phyloP scores from a whole-genome alignment of 2,888 invertebrate species.

The Neoaliturus tenellus region DNA sequence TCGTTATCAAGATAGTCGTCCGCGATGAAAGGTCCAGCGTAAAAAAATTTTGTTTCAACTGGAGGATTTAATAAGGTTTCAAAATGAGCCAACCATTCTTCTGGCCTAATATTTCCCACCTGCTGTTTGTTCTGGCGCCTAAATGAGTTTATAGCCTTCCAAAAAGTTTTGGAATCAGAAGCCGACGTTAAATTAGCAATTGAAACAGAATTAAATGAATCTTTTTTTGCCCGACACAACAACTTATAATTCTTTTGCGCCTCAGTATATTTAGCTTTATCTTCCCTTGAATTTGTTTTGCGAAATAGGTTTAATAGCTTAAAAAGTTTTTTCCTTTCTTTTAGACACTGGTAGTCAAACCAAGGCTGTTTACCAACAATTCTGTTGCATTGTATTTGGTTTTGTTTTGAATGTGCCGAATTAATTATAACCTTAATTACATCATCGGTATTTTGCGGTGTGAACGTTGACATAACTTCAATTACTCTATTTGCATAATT shows the following conservation, averaged over 20 bases:
- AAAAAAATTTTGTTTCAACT: background rate
- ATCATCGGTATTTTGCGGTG: background rate
- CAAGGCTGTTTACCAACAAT: background rate
- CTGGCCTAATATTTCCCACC: background rate
- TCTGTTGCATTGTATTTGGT: too few species aligned
- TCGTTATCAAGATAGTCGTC: background rate
- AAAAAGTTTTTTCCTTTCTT: background rate
- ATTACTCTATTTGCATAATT: background rate
- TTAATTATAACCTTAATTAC: background rate
- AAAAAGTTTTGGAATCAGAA: constrained; percentile 31
- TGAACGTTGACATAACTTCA: background rate
- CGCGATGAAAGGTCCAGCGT: background rate
- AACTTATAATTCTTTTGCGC: background rate
- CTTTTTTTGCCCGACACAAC: background rate
- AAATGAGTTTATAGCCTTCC: constrained; percentile 24
- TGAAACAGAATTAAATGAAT: background rate
- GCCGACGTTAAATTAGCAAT: background rate
- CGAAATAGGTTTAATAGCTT: constrained; percentile 16
- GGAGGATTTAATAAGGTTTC: background rate
- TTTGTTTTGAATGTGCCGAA: background rate
- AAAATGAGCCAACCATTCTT: constrained; percentile 28
- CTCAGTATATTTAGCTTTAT: constrained; percentile 12
- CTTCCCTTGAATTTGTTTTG: background rate
- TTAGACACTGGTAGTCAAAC: constrained; percentile 5
- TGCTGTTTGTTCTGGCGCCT: background rate